phyloP scores from a whole-genome alignment of 2,113 vertebrate genomes.

The Bothrops jararaca region DNA sequence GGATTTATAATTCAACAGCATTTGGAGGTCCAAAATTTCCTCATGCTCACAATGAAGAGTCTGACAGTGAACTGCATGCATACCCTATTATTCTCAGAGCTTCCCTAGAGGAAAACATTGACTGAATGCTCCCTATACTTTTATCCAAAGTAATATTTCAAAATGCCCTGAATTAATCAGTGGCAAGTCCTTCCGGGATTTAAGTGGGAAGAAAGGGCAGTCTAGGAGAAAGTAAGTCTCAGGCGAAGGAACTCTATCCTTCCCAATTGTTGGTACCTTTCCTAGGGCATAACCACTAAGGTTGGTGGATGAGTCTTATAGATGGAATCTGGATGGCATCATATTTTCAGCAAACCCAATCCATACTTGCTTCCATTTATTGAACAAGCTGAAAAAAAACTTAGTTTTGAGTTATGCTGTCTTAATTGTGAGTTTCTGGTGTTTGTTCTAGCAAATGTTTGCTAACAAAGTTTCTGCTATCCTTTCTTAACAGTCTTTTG shows the following conservation, averaged over 20 bases:
- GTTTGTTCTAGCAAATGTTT: neutral
- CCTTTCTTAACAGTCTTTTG: slow-evolving; percentile 77
- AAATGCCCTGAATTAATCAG: neutral
- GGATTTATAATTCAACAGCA: neutral
- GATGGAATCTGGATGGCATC: neutral
- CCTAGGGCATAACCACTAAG: neutral
- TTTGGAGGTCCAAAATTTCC: neutral
- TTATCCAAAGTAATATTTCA: neutral
- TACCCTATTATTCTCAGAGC: neutral
- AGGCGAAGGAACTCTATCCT: neutral
- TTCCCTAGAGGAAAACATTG: neutral
- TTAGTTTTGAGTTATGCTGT: neutral
- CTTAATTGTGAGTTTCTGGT: neutral
- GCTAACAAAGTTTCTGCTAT: slow-evolving; percentile 40
- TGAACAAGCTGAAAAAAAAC: slow-evolving; percentile 2
- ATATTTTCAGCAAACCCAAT: slow-evolving; percentile 13
- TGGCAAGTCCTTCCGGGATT: neutral
- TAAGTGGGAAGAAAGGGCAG: neutral
- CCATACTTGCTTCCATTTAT: slow-evolving; percentile 9
- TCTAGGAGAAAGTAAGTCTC: neutral
- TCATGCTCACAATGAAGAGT: neutral
- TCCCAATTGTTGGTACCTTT: neutral
- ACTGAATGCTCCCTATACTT: neutral
- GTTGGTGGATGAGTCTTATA: neutral
- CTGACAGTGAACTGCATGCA: neutral